phyloP scores from a whole-genome alignment of 1,140 invertebrate genomes.

The Phenacoccus solenopsis region DNA sequence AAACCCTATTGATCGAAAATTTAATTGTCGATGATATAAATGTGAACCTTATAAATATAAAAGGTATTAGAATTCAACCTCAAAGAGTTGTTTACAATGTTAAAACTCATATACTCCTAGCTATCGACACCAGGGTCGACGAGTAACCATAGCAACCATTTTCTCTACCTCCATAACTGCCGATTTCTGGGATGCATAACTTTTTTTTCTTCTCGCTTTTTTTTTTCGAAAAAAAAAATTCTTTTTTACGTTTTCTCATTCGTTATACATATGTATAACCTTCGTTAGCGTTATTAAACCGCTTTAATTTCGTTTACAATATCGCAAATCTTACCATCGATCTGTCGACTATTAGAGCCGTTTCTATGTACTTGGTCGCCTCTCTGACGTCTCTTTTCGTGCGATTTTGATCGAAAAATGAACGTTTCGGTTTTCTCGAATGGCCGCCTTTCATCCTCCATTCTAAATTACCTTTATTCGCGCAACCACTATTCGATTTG shows the following conservation, averaged over 20 bases:
- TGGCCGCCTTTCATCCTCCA: slow-evolving; percentile 38
- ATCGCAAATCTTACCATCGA: slow-evolving; percentile 54
- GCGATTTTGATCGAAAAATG: slow-evolving; percentile 19
- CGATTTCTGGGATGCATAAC: slow-evolving; percentile 8
- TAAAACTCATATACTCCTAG: slow-evolving; percentile 1
- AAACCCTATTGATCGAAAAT: not conserved
- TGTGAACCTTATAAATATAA: not conserved
- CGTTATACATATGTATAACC: not conserved
- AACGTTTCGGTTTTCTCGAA: not conserved
- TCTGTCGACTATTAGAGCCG: slow-evolving; percentile 81
- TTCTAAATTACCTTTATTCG: slow-evolving; percentile 62
- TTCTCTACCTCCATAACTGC: not conserved
- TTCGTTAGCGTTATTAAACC: not conserved
- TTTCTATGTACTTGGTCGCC: slow-evolving; percentile 83
- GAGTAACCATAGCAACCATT: not conserved
- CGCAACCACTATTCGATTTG: slow-evolving; percentile 70
- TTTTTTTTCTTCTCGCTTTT: not conserved
- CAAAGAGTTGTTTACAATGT: slow-evolving; percentile 13
- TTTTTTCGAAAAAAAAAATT: not conserved
- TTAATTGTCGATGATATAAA: not conserved
- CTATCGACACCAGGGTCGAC: slow-evolving; percentile 6
- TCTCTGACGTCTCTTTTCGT: slow-evolving; percentile 52
- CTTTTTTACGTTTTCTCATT: not conserved
- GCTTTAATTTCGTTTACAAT: not conserved
- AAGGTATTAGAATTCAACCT: slow-evolving; percentile 7